Percentiles rank a stretch among this genome's conserved stretches.
These are phyloP conservation scores for Oscheius myriophilus DNA, from an alignment of 2,888 invertebrate genomes.

Conservation along the genomic window DNA sequence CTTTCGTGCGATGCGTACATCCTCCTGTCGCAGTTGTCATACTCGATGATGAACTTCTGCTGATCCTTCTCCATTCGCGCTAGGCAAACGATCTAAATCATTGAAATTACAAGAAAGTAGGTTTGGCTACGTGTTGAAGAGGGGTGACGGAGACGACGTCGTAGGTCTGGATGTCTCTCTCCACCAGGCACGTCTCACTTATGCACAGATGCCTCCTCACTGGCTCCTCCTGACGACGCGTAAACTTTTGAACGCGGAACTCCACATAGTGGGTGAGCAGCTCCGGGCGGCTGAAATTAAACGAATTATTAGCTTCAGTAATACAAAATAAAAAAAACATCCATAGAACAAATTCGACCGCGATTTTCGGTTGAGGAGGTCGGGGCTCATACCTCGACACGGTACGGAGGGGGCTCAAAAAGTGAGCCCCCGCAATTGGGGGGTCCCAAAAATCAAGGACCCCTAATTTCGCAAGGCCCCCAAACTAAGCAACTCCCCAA, in stretches of 20 bases:
- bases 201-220: conserved; percentile 89
- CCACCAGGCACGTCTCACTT: conserved; percentile 90
- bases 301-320: no score
- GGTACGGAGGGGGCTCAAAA: no score
- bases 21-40: conserved; percentile 87
- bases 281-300: conserved; percentile 83
- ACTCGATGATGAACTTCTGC: conserved; percentile 92
- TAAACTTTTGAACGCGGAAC: conserved; percentile 92
- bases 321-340: conserved; percentile 70
- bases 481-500: no score
- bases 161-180: conserved; percentile 96
- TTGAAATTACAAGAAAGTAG: not conserved
- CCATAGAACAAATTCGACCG: no score
- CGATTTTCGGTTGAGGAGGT: no score
- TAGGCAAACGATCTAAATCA: conserved; percentile 85
- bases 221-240: conserved; percentile 79
- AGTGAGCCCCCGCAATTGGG: not conserved
- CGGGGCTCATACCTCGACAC: not conserved
- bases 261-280: conserved; percentile 95
- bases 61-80: conserved; percentile 89
- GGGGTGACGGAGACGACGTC: conserved; percentile 84
- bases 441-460: no score
- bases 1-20: conserved; percentile 91
- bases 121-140: conserved; percentile 73
- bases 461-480: no score